Percentiles rank a stretch among this genome's conserved stretches.
phyloP scores from a whole-genome alignment of 2,888 invertebrate species.

The Lycia hirtaria region DNA sequence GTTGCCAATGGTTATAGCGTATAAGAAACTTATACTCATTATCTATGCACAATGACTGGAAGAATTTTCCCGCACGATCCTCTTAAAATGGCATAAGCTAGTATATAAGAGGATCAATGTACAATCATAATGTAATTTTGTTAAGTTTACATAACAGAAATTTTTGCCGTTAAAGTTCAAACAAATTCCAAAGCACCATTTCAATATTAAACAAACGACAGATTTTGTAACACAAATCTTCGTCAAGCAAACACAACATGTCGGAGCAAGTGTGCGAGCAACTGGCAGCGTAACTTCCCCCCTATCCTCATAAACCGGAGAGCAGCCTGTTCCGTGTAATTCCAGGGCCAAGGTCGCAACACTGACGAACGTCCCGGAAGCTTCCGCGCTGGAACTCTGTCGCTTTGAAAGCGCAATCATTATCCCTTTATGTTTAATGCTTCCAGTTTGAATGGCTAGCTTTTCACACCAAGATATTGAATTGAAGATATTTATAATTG shows the following conservation, averaged over 20 bases:
- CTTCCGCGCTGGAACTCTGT: conserved; percentile 4
- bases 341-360: conserved; percentile 4
- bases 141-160: too few relatives aligned
- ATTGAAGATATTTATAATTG: too few relatives aligned
- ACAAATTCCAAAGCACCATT: too few relatives aligned
- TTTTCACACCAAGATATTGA: too few relatives aligned
- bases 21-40: too few relatives aligned
- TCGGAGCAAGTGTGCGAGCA: conserved; percentile 9
- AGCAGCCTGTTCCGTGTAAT: conserved; percentile 8
- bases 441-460: background rate
- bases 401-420: background rate
- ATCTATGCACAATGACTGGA: background rate
- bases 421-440: background rate
- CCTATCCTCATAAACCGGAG: conserved; percentile 11
- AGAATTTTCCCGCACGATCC: background rate
- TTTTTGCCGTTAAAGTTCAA: too few relatives aligned
- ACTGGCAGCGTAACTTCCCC: conserved; percentile 4
- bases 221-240: background rate
- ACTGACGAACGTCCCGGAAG: conserved; percentile 4
- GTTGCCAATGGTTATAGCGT: too few relatives aligned
- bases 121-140: too few relatives aligned
- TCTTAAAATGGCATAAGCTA: background rate
- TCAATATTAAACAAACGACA: background rate
- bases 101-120: too few relatives aligned
- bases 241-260: background rate